phyloP scores from a whole-genome alignment of 2,888 invertebrate genomes.

The Hoplodrina ambigua region DNA sequence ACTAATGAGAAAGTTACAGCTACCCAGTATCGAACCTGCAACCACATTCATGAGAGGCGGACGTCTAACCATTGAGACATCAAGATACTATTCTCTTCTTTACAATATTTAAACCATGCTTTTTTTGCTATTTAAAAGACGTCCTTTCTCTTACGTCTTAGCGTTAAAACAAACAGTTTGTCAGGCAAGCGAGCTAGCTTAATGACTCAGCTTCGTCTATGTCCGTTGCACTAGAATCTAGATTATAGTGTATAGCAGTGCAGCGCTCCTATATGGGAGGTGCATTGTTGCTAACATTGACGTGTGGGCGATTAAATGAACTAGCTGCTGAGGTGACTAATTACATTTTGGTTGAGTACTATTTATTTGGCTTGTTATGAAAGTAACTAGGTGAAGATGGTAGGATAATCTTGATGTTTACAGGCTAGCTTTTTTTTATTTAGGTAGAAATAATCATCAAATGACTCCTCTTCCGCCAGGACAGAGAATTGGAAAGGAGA shows the following conservation, averaged over 20 bases:
- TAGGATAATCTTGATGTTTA: no score
- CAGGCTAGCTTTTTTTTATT: no score
- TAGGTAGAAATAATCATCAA: no score
- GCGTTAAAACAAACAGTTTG: slow-evolving; percentile 69
- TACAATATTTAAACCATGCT: slow-evolving; percentile 7
- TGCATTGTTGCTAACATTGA: slow-evolving; percentile 19
- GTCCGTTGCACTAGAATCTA: slow-evolving; percentile 70
- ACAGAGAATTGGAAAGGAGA: no score
- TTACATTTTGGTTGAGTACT: neutral
- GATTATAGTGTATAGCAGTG: slow-evolving; percentile 53
- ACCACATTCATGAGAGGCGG: no score
- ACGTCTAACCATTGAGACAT: no score
- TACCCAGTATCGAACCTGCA: no score
- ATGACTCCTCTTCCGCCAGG: no score
- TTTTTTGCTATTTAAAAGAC: neutral
- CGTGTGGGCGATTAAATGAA: neutral
- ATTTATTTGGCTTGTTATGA: neutral
- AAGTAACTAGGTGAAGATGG: no score
- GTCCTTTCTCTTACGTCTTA: slow-evolving; percentile 38
- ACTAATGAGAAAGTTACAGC: no score
- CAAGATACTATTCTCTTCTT: no score
- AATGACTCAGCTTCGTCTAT: slow-evolving; percentile 79
- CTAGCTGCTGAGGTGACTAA: slow-evolving; percentile 5
- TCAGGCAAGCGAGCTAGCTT: slow-evolving; percentile 74
- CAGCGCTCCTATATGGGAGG: neutral